These are phyloP conservation scores for Blomia tropicalis DNA, from an alignment of 2,888 invertebrate species.

Conservation along the genomic window DNA sequence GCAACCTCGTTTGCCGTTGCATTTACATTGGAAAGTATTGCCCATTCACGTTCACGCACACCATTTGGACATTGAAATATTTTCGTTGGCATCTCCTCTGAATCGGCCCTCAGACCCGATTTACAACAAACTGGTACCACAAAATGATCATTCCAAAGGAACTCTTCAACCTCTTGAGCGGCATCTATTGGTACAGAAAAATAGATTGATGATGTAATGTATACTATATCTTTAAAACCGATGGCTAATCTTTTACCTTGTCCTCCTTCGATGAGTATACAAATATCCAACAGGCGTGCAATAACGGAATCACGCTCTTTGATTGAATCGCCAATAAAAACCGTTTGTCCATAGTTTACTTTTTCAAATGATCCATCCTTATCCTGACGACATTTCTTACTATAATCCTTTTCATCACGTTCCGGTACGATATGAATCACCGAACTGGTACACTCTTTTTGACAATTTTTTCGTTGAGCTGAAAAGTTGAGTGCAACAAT, in stretches of 20 bases:
- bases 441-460: background rate
- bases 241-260: background rate
- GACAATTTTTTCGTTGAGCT: slow-evolving; percentile 17
- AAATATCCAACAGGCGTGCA: slow-evolving; percentile 34
- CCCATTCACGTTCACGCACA: slow-evolving; percentile 32
- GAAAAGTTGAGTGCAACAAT: slow-evolving; percentile 28
- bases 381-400: slow-evolving; percentile 27
- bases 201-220: background rate
- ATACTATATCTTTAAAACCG: background rate
- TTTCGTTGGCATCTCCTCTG: slow-evolving; percentile 27
- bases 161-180: slow-evolving; percentile 35
- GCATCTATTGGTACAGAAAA: slow-evolving; percentile 26
- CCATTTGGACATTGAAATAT: slow-evolving; percentile 31
- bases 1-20: slow-evolving; percentile 31
- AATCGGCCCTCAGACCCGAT: slow-evolving; percentile 31
- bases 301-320: slow-evolving; percentile 34
- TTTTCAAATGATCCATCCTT: slow-evolving; percentile 28
- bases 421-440: slow-evolving; percentile 12
- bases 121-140: slow-evolving; percentile 35
- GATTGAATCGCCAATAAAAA: slow-evolving; percentile 34
- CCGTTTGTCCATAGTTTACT: slow-evolving; percentile 30
- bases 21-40: slow-evolving; percentile 29
- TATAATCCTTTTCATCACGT: slow-evolving; percentile 25
- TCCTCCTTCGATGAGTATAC: slow-evolving; percentile 34
- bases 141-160: slow-evolving; percentile 35